These are phyloP conservation scores for Tribolium madens DNA, from an alignment of 1,140 invertebrate genomes.

Conservation along the genomic window DNA sequence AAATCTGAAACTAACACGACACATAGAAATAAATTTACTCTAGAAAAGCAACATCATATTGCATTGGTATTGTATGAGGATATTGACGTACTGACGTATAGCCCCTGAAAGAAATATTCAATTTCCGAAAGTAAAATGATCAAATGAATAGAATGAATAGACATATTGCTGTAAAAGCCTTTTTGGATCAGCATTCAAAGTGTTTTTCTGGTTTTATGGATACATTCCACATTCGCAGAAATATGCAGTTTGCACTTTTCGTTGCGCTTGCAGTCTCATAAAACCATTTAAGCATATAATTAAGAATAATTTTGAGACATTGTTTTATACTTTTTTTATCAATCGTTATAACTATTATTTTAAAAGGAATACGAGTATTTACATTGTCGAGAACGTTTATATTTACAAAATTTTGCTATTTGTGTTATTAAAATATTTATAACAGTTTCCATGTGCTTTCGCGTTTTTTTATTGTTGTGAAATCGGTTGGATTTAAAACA, in stretches of 20 bases:
- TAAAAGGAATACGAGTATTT: background rate
- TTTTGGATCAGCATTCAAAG: background rate
- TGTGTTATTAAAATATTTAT: background rate
- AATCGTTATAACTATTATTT: background rate
- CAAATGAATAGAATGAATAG: background rate
- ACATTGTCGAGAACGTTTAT: background rate
- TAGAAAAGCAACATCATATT: background rate
- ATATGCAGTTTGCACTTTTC: background rate
- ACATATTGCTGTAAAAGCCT: background rate
- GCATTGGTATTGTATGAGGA: conserved; percentile 1
- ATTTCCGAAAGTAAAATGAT: conserved; percentile 20
- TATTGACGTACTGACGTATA: conserved; percentile 1
- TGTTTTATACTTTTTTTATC: background rate
- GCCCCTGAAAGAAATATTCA: conserved; percentile 13
- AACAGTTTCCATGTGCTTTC: too few relatives aligned
- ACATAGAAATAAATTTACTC: background rate
- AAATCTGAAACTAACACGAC: conserved; percentile 7
- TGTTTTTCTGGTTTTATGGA: background rate
- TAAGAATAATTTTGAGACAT: conserved; percentile 1
- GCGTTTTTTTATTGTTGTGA: too few relatives aligned
- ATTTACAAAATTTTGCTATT: background rate
- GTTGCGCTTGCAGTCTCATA: background rate
- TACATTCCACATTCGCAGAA: background rate
- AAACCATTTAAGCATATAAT: background rate
- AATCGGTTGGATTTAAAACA: too few relatives aligned